Conservation (phyloP, 2,888 invertebrate genomes). For the Matsumyia berberina region DNA sequence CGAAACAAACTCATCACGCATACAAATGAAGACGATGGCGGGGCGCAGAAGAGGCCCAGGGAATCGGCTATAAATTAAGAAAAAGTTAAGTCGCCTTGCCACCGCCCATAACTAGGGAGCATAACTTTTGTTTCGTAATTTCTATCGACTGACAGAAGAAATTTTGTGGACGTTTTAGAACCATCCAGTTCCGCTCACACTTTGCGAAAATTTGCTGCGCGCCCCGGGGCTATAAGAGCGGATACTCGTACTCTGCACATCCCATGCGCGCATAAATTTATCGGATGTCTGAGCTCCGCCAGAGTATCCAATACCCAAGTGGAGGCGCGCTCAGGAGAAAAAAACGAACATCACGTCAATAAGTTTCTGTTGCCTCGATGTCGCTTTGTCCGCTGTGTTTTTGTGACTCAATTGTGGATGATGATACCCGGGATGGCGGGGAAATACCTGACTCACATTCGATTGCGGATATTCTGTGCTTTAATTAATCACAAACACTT, state of each 20-base stretch:
- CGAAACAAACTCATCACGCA: constrained; percentile 51
- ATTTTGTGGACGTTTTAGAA: constrained; percentile 9
- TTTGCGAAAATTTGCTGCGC: background rate
- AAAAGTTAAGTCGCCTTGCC: constrained; percentile 23
- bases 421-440: constrained; percentile 4
- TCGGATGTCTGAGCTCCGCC: constrained; percentile 2
- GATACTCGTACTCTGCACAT: constrained; percentile 4
- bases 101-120: constrained; percentile 18
- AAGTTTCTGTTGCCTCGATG: too few relatives aligned
- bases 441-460: constrained; percentile 6
- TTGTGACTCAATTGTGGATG: constrained; percentile 37
- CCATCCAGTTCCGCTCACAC: background rate
- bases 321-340: background rate
- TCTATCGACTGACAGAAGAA: constrained; percentile 7
- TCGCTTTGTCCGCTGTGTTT: background rate
- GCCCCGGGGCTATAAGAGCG: background rate
- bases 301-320: background rate
- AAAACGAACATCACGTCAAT: constrained; percentile 22
- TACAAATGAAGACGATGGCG: constrained; percentile 49
- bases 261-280: constrained; percentile 37
- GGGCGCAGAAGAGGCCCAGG: background rate
- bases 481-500: constrained; percentile 49
- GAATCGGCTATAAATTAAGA: constrained; percentile 44
- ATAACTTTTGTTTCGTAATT: constrained; percentile 31
- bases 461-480: constrained; percentile 10